phyloP scores from a whole-genome alignment of 2,113 vertebrate species.

The Anguilla rostrata region DNA sequence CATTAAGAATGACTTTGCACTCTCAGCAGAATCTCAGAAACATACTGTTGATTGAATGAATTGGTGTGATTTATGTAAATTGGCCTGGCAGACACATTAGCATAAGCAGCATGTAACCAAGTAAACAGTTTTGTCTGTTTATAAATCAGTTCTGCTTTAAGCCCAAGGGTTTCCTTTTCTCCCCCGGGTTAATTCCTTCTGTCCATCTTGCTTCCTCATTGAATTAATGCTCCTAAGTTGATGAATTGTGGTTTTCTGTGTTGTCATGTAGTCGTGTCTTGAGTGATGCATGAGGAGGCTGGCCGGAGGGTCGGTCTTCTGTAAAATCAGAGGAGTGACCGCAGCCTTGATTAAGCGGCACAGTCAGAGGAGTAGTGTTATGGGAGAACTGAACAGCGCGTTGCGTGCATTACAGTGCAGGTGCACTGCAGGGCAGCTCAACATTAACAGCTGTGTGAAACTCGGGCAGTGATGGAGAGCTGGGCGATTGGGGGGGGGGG shows the following conservation, averaged over 20 bases:
- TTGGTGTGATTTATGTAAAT: neutral
- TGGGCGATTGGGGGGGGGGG: neutral
- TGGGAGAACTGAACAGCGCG: neutral
- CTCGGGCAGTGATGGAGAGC: neutral
- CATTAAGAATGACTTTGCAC: too few species aligned
- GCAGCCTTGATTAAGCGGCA: neutral
- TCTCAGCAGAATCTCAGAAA: neutral
- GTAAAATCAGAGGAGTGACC: neutral
- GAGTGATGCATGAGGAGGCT: neutral
- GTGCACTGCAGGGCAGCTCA: neutral
- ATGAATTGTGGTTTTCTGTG: neutral
- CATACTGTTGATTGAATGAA: neutral
- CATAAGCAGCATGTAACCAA: constrained; percentile 48
- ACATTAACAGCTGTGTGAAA: neutral
- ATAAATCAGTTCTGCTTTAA: neutral
- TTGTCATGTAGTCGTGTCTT: neutral
- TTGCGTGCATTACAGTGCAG: neutral
- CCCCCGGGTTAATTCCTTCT: neutral
- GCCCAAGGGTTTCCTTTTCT: neutral
- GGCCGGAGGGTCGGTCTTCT: neutral
- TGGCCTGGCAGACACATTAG: constrained; percentile 40
- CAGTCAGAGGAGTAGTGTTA: neutral
- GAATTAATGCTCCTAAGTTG: neutral
- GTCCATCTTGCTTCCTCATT: neutral
- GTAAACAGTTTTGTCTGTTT: constrained; percentile 41